These are phyloP conservation scores for Myotis brandtii DNA, from an alignment of 2,113 vertebrate species.

Conservation along the genomic window DNA sequence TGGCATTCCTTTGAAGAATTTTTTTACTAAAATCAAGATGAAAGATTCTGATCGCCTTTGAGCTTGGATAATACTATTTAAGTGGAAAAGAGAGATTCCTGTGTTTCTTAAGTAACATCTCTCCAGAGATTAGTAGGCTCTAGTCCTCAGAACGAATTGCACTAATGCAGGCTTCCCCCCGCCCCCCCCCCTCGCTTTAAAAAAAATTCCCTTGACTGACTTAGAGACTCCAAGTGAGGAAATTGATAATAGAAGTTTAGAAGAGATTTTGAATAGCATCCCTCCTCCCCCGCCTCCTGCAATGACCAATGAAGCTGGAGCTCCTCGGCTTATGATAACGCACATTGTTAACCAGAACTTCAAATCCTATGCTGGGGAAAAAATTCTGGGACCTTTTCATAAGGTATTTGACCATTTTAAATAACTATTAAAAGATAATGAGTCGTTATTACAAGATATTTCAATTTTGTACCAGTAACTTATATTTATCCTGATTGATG, in stretches of 20 bases:
- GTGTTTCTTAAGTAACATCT: conserved; percentile 7
- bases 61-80: neutral
- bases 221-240: conserved; percentile 86
- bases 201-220: conserved; percentile 85
- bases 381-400: conserved; percentile 97
- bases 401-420: conserved; percentile 90
- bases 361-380: conserved; percentile 97
- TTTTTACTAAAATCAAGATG: neutral
- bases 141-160: neutral
- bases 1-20: conserved; percentile 3
- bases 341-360: conserved; percentile 99
- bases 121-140: neutral
- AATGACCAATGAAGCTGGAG: conserved; percentile 98
- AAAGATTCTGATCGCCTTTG: neutral
- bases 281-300: conserved; percentile 97
- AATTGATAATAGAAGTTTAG: conserved; percentile 94
- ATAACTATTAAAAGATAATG: neutral
- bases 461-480: neutral
- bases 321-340: conserved; percentile 98
- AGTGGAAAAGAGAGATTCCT: neutral
- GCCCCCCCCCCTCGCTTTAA: neutral
- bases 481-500: neutral
- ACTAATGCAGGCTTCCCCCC: neutral
- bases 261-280: conserved; percentile 97
- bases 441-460: conserved; percentile 11